Evolutionary conservation across 2,113 vertebrate genomes (phyloP).

Genomic region (Crypturellus undulatus): DNA sequence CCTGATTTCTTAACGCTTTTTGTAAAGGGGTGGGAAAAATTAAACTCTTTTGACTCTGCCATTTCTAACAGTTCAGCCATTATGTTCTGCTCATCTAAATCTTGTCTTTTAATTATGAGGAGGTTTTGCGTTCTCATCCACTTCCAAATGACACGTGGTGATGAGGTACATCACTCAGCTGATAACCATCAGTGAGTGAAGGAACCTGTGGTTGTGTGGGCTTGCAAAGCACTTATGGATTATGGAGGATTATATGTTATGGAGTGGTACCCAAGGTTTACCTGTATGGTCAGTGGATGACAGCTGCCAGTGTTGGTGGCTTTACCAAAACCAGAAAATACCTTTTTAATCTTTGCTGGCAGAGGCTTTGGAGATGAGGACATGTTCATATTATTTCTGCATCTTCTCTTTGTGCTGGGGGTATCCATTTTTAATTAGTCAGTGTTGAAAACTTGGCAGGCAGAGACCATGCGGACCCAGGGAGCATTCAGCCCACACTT

Average conservation of each 20-base stretch:
- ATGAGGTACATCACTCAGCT: slow-evolving; percentile 43
- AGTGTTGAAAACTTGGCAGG: not conserved
- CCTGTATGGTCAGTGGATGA: not conserved
- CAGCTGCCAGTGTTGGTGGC: not conserved
- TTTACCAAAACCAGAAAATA: not conserved
- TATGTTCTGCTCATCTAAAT: slow-evolving; percentile 24
- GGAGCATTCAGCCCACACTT: not conserved
- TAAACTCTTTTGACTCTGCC: not conserved
- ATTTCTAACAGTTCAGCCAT: not conserved
- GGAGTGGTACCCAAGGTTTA: not conserved
- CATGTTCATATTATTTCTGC: not conserved
- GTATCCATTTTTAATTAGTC: not conserved
- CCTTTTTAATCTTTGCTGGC: not conserved
- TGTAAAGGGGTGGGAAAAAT: not conserved
- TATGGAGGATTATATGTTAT: not conserved
- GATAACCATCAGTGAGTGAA: slow-evolving; percentile 19
- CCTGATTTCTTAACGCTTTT: not conserved
- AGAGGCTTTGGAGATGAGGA: not conserved
- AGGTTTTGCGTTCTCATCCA: slow-evolving; percentile 8
- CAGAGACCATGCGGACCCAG: fast-evolving
- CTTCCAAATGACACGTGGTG: not conserved
- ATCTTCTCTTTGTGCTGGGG: not conserved
- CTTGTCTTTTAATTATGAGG: slow-evolving; percentile 23
- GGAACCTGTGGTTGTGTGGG: not conserved
- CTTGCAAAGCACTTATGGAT: slow-evolving; percentile 23